phyloP scores from a whole-genome alignment of 2,113 vertebrate species.

The Leucopsar rothschildi region DNA sequence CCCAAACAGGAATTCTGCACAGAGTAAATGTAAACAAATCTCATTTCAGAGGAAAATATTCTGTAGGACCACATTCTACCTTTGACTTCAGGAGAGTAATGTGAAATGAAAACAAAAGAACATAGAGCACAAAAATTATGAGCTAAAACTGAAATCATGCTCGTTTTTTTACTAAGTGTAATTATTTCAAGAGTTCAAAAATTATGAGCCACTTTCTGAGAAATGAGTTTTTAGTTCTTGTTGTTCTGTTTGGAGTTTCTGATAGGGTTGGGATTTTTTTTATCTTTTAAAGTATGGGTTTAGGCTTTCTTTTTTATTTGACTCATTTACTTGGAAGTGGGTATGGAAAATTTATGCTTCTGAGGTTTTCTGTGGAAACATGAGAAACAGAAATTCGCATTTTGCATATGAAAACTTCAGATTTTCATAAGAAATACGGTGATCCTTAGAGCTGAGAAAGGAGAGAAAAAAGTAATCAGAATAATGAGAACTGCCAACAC shows the following conservation, averaged over 20 bases:
- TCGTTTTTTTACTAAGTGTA: not conserved
- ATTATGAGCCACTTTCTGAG: not conserved
- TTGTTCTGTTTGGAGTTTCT: not conserved
- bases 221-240: rapidly evolving
- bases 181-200: not conserved
- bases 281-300: not conserved
- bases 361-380: not conserved
- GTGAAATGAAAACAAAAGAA: not conserved
- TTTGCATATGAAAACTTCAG: slow-evolving; percentile 18
- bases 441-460: not conserved
- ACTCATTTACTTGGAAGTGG: not conserved
- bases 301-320: not conserved
- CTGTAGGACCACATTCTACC: not conserved
- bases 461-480: not conserved
- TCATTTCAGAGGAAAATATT: not conserved
- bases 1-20: not conserved
- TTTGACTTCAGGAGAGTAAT: not conserved
- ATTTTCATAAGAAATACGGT: not conserved
- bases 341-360: not conserved
- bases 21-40: not conserved
- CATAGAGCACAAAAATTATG: not conserved
- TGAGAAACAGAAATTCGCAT: not conserved
- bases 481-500: slow-evolving; percentile 5
- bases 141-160: not conserved
- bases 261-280: not conserved